Conservation (phyloP, 2,113 vertebrate species). For the Phylloscopus whistleri region DNA sequence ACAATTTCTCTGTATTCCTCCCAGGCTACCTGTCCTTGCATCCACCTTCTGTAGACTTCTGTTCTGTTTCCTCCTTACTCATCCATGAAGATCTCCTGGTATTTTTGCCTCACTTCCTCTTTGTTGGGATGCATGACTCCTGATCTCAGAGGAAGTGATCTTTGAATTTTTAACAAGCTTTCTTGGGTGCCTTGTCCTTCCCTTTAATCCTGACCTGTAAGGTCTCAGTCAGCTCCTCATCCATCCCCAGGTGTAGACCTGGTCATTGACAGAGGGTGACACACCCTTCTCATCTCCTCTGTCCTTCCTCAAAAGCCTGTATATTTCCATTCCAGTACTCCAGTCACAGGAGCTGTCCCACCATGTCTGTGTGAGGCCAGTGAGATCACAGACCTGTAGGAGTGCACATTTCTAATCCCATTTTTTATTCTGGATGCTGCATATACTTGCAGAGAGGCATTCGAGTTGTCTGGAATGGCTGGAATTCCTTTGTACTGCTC, state of each 20-base stretch:
- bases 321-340: background rate
- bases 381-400: background rate
- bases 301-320: background rate
- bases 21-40: background rate
- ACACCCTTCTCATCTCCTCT: background rate
- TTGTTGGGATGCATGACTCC: background rate
- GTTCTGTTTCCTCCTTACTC: background rate
- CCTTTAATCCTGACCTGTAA: background rate
- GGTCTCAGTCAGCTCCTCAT: background rate
- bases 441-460: background rate
- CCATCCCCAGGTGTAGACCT: background rate
- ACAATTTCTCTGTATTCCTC: background rate
- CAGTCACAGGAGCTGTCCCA: background rate
- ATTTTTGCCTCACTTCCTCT: background rate
- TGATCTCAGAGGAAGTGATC: background rate
- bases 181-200: background rate
- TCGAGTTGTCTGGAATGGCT: background rate
- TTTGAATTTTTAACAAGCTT: background rate
- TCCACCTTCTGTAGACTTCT: background rate
- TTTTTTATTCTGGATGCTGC: background rate
- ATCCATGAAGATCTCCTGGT: background rate
- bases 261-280: background rate
- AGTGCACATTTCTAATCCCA: background rate
- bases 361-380: background rate
- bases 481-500: background rate